These are phyloP conservation scores for Selene dorsalis DNA, from an alignment of 2,797 vertebrate species.

Conservation along the genomic window DNA sequence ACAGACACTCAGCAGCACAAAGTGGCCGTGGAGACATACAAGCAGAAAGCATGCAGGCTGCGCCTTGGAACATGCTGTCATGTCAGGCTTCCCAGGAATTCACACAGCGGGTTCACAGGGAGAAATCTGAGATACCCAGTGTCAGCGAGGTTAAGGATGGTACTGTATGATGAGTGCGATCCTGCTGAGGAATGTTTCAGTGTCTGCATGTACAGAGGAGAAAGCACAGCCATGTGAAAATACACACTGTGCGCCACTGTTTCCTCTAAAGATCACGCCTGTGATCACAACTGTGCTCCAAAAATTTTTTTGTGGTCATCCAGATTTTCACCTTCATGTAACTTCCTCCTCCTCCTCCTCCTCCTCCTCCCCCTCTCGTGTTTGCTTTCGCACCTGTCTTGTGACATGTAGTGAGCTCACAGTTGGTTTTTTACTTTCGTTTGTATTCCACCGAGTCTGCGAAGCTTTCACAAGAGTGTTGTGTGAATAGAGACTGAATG, in stretches of 20 bases:
- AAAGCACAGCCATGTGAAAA: conserved; percentile 40
- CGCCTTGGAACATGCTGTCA: conserved; percentile 50
- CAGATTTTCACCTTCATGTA: conserved; percentile 34
- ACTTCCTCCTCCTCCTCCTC: conserved; percentile 53
- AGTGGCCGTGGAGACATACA: conserved; percentile 50
- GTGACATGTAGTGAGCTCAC: conserved; percentile 47
- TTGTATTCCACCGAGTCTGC: conserved; percentile 32
- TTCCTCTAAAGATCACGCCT: conserved; percentile 32
- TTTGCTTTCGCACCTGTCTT: conserved; percentile 60
- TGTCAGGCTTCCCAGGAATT: conserved; percentile 67
- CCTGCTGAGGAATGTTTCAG: conserved; percentile 60
- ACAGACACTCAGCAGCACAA: conserved; percentile 24
- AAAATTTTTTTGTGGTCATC: conserved; percentile 27
- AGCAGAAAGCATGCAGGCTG: conserved; percentile 16
- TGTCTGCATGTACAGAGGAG: conserved; percentile 39
- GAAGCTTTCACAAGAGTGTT: conserved; percentile 25
- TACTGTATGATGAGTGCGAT: conserved; percentile 51
- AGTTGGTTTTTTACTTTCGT: conserved; percentile 49
- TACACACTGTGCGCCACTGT: conserved; percentile 25
- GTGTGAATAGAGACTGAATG: not conserved
- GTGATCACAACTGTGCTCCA: not conserved
- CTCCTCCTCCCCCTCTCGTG: conserved; percentile 5
- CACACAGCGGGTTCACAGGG: conserved; percentile 48
- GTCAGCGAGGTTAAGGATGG: conserved; percentile 60
- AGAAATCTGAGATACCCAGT: conserved; percentile 66